Evolutionary conservation across 2,797 vertebrate genomes (phyloP).

Genomic region (Pogonophryne albipinna): DNA sequence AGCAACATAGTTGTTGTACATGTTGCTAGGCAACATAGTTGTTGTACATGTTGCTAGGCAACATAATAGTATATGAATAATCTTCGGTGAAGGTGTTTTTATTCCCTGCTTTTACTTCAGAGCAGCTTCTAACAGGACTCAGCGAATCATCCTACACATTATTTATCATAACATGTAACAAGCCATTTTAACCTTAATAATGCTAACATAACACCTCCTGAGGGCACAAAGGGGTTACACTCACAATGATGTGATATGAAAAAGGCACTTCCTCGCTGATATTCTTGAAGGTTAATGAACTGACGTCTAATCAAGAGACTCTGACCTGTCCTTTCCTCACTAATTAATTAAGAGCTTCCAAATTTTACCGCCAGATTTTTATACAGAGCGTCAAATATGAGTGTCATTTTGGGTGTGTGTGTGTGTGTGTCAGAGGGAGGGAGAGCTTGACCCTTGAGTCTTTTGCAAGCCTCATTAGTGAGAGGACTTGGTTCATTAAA

Average conservation of each 20-base stretch:
- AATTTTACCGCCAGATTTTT: constrained; percentile 41
- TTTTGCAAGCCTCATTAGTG: constrained; percentile 76
- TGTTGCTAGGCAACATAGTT: constrained; percentile 25
- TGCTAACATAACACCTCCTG: constrained; percentile 8
- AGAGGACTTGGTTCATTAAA: constrained; percentile 78
- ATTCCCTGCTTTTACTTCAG: constrained; percentile 8
- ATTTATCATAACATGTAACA: constrained; percentile 26
- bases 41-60: constrained; percentile 15
- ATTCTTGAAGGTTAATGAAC: constrained; percentile 64
- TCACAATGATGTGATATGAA: constrained; percentile 38
- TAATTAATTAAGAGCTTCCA: constrained; percentile 66
- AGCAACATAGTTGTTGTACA: constrained; percentile 21
- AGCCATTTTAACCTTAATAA: constrained; percentile 12
- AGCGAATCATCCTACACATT: constrained; percentile 9
- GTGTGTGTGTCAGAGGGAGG: constrained; percentile 24
- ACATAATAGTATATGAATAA: constrained; percentile 5
- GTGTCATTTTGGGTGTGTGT: constrained; percentile 23
- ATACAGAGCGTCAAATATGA: constrained; percentile 47
- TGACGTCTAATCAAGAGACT: constrained; percentile 60
- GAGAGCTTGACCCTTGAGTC: constrained; percentile 70
- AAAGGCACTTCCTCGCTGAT: constrained; percentile 26
- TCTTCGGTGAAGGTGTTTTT: not conserved
- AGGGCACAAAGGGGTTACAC: constrained; percentile 35
- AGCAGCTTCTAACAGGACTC: constrained; percentile 14
- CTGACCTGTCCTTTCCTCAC: constrained; percentile 59